Evolutionary conservation across 1,140 invertebrate genomes (phyloP).

Genomic region (Drosophila bocqueti): DNA sequence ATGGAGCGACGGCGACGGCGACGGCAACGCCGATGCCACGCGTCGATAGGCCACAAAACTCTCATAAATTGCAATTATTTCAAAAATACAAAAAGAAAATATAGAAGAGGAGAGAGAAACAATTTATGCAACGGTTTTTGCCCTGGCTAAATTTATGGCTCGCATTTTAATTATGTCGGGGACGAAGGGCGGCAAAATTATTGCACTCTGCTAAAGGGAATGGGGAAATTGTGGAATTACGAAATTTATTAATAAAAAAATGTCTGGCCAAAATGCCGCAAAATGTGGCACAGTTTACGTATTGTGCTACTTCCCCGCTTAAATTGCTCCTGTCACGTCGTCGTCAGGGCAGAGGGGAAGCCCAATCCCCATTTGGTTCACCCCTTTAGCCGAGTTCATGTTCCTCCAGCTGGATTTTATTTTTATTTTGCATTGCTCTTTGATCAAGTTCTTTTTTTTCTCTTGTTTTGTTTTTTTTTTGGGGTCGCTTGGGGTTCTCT

Average conservation of each 20-base stretch:
- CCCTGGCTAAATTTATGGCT: slow-evolving; percentile 23
- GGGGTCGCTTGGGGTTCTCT: slow-evolving; percentile 6
- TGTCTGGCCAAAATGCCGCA: slow-evolving; percentile 3
- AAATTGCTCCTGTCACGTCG: slow-evolving; percentile 14
- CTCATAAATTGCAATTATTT: slow-evolving; percentile 63
- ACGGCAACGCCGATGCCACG: slow-evolving; percentile 56
- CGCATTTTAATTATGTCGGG: slow-evolving; percentile 28
- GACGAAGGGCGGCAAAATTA: not conserved
- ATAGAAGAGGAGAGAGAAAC: not conserved
- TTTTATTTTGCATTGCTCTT: slow-evolving; percentile 26
- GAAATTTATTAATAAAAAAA: slow-evolving; percentile 20
- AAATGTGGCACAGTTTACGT: slow-evolving; percentile 19
- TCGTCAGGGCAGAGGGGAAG: not conserved
- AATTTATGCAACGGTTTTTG: slow-evolving; percentile 19
- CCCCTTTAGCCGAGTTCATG: not conserved
- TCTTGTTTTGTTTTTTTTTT: not conserved
- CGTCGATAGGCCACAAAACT: slow-evolving; percentile 56
- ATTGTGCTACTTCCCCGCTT: slow-evolving; percentile 4
- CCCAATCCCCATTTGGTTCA: not conserved
- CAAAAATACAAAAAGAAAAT: not conserved
- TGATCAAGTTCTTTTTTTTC: slow-evolving; percentile 10
- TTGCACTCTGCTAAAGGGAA: slow-evolving; percentile 10
- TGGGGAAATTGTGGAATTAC: not conserved
- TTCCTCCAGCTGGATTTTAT: slow-evolving; percentile 7
- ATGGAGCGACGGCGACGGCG: slow-evolving; percentile 28